Evolutionary conservation across 1,140 invertebrate species (phyloP), one percentile per base, ranked within the genome.

Genomic region (Tachypleus tridentatus): DNA sequence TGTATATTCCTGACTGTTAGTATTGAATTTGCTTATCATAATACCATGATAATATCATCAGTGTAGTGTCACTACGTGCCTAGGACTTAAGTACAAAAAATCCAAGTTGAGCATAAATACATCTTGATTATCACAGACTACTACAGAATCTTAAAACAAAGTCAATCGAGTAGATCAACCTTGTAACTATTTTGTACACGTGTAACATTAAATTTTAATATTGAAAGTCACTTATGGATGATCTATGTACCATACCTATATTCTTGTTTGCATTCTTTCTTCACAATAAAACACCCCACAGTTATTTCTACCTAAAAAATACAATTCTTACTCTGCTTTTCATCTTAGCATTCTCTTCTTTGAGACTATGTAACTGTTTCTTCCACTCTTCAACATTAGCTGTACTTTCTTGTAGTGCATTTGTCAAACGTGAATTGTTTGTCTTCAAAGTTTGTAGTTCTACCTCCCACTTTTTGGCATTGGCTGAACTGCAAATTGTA

Each of bases 371-470:
- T 64, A 98, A 80, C 75, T 98, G 94, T 70, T 92, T 84, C 80
- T 98, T 97, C 95, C 95, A 98, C 76, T 97, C 93, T 73, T 98
- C 94, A 5, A 98, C 94, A 79, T 98, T 98, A 56, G 93, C 89
- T 49, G 93, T 97, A 69, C 91, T 95, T 78, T 98, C 95, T 79
- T 98, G 94, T 60, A 98, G 81, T 7, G 94, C 94, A 73, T 90
- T 91, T 6, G 94, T 97, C 72, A 98, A 80, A 72, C 93, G 84
- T 10, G 89, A 84, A 78, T 98, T 98, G 77, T 97, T 97, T 72
- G 90, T 96, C 79, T 97, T 97, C 68, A 98, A 80, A 5, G 93
- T 97, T 65, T 91, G 88, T 69, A 98, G 79, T 80, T 98, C 94
- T 60, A 97, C 86, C 82, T 98, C 94, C 94, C 94, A 98, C 77